Conservation (phyloP, 2,113 vertebrate genomes). For the Paramormyrops kingsleyae region DNA sequence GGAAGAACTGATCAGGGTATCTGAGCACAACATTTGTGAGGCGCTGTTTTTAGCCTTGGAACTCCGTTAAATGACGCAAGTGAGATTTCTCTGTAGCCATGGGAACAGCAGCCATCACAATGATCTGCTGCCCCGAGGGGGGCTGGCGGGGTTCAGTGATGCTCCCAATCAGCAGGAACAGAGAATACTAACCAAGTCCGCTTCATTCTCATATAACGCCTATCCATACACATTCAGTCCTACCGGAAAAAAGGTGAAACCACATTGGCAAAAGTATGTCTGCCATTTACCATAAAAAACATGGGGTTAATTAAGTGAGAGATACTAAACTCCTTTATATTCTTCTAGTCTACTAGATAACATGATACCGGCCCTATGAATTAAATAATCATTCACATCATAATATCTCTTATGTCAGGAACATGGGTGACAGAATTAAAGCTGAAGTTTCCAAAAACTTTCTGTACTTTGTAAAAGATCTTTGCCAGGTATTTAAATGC, state of each 20-base stretch:
- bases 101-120: slow-evolving; percentile 21
- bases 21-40: background rate
- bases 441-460: background rate
- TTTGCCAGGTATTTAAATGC: background rate
- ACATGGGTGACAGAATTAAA: background rate
- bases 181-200: background rate
- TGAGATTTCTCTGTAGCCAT: slow-evolving; percentile 19
- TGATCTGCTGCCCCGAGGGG: slow-evolving; percentile 2
- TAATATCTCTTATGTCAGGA: background rate
- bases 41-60: slow-evolving; percentile 21
- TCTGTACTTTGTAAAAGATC: background rate
- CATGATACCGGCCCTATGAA: background rate
- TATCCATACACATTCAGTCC: no score
- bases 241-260: background rate
- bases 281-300: background rate
- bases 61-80: slow-evolving; percentile 25
- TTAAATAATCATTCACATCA: background rate
- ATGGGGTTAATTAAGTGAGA: background rate
- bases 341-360: background rate
- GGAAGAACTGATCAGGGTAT: background rate
- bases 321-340: background rate
- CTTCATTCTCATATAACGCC: background rate
- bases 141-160: background rate
- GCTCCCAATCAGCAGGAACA: background rate
- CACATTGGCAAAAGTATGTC: background rate